Evolutionary conservation across 2,797 vertebrate genomes (phyloP).

Genomic region (Phrynocephalus forsythii): DNA sequence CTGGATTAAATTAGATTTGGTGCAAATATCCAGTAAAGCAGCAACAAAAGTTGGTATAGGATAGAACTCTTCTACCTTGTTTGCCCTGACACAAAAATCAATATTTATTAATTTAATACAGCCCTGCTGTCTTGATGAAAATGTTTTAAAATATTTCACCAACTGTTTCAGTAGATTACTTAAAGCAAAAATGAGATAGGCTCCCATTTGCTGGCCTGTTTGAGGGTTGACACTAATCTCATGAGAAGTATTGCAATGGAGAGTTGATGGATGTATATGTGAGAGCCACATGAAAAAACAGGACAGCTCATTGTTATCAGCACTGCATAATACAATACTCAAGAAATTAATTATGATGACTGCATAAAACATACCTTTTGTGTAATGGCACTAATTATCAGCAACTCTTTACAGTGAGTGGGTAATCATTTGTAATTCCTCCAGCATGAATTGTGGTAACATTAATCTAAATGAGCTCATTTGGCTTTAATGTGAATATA

Average conservation of each 20-base stretch:
- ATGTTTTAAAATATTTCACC: slow-evolving; percentile 49
- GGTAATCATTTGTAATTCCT: slow-evolving; percentile 77
- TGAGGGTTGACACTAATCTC: slow-evolving; percentile 59
- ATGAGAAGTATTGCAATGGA: slow-evolving; percentile 53
- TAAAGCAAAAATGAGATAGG: slow-evolving; percentile 38
- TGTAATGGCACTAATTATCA: slow-evolving; percentile 77
- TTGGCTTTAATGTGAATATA: slow-evolving; percentile 70
- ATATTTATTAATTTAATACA: slow-evolving; percentile 23
- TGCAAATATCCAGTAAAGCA: neutral
- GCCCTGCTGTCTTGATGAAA: slow-evolving; percentile 30
- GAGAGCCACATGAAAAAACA: slow-evolving; percentile 60
- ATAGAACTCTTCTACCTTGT: neutral
- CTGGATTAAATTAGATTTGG: neutral
- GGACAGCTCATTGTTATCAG: slow-evolving; percentile 64
- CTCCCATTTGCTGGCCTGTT: slow-evolving; percentile 60
- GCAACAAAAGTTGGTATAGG: neutral
- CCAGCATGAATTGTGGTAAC: slow-evolving; percentile 62
- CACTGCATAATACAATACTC: slow-evolving; percentile 60
- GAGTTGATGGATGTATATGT: slow-evolving; percentile 56
- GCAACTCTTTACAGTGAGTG: slow-evolving; percentile 70
- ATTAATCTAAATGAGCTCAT: slow-evolving; percentile 75
- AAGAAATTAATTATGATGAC: slow-evolving; percentile 70
- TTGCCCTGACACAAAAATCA: neutral
- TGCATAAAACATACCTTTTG: slow-evolving; percentile 75
- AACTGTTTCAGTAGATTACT: slow-evolving; percentile 54